Conservation (phyloP, 2,113 vertebrate species). For the Leptobrachium leishanense region DNA sequence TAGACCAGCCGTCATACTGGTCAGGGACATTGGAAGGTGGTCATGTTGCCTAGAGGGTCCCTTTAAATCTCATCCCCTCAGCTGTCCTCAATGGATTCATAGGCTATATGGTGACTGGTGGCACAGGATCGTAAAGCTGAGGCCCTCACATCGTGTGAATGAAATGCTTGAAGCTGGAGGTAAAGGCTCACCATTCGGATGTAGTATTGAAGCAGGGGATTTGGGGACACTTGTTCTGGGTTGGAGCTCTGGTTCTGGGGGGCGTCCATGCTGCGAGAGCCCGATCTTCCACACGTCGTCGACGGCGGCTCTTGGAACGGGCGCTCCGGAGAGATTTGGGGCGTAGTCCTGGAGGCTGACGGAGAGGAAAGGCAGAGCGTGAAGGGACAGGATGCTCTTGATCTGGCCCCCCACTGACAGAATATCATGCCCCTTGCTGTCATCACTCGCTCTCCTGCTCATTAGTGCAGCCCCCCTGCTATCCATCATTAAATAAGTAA, state of each 20-base stretch:
- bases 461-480: conserved; percentile 26
- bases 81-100: too few species aligned
- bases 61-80: too few species aligned
- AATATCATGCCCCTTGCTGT: not conserved
- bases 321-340: conserved; percentile 46
- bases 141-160: too few species aligned
- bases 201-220: conserved; percentile 59
- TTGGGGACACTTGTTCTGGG: conserved; percentile 22
- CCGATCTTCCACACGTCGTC: not conserved
- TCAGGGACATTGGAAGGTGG: too few species aligned
- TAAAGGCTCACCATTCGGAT: conserved; percentile 53
- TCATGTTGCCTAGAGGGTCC: too few species aligned
- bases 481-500: conserved; percentile 27
- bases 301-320: conserved; percentile 55
- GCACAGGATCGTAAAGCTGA: too few species aligned
- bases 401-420: conserved; percentile 13
- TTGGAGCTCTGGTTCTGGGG: not conserved
- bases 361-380: not conserved
- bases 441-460: conserved; percentile 6
- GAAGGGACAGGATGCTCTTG: not conserved
- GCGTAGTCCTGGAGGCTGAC: not conserved
- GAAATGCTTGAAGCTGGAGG: too few species aligned
- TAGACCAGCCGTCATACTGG: too few species aligned
- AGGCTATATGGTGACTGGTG: too few species aligned
- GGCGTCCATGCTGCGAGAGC: not conserved